These are phyloP conservation scores for Nebria brevicollis DNA, from an alignment of 2,888 invertebrate species.

Conservation along the genomic window DNA sequence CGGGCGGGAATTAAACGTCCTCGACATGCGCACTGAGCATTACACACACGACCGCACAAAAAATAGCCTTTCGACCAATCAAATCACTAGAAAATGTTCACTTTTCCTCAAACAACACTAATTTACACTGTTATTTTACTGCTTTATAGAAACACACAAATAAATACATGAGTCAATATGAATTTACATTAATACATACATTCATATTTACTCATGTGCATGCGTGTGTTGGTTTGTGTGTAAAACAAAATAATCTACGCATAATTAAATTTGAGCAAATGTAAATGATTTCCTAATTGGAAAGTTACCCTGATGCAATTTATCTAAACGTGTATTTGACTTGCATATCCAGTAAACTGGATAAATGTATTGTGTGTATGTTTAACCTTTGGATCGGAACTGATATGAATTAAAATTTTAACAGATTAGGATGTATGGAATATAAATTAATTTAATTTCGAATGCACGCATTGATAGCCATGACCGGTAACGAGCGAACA, in stretches of 20 bases:
- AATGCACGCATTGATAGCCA: neutral
- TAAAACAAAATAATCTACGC: neutral
- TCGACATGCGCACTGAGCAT: conserved; percentile 29
- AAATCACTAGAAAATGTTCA: neutral
- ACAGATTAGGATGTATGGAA: too few species aligned
- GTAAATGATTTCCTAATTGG: too few species aligned
- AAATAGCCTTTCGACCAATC: neutral
- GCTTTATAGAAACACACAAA: too few species aligned
- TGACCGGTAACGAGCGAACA: neutral
- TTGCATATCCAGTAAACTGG: too few species aligned
- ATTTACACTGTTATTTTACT: neutral
- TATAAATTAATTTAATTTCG: neutral
- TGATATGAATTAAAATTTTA: too few species aligned
- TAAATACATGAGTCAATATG: neutral
- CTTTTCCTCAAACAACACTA: neutral
- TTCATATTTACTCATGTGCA: neutral
- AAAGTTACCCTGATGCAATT: too few species aligned
- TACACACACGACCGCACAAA: conserved; percentile 1
- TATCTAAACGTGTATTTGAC: too few species aligned
- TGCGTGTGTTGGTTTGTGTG: neutral
- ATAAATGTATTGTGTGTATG: too few species aligned
- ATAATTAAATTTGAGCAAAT: too few species aligned
- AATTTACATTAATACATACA: too few species aligned
- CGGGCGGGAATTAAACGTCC: conserved; percentile 20
- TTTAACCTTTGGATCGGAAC: too few species aligned